Evolutionary conservation across 1,140 invertebrate genomes (phyloP).

Genomic region (Psix sp.): DNA sequence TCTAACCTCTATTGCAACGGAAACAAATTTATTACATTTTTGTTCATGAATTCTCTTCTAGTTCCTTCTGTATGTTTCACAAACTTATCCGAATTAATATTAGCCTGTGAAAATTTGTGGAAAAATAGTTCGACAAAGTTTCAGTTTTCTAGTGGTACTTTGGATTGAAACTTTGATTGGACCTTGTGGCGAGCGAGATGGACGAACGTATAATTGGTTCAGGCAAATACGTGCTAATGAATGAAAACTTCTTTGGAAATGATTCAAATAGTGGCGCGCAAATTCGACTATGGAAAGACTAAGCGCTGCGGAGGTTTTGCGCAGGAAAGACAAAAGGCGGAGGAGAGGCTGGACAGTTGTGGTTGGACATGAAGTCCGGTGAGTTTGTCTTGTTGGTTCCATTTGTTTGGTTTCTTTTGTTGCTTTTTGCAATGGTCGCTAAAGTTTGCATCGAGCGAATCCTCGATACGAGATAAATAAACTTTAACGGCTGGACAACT

Average conservation of each 20-base stretch:
- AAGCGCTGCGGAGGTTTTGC: slow-evolving; percentile 71
- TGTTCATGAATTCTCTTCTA: too few relatives aligned
- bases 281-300: slow-evolving; percentile 70
- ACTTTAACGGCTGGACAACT: too few relatives aligned
- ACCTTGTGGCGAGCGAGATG: slow-evolving; percentile 3
- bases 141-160: background rate
- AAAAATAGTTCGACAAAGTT: background rate
- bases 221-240: slow-evolving; percentile 29
- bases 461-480: too few relatives aligned
- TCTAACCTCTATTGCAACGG: background rate
- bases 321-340: slow-evolving; percentile 76
- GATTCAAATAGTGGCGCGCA: slow-evolving; percentile 30
- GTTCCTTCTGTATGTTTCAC: too few relatives aligned
- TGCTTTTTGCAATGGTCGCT: too few relatives aligned
- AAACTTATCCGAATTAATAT: too few relatives aligned
- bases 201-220: slow-evolving; percentile 18
- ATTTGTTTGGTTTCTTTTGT: too few relatives aligned
- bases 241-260: slow-evolving; percentile 42
- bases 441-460: too few relatives aligned
- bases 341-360: slow-evolving; percentile 82
- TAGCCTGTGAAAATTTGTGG: too few relatives aligned
- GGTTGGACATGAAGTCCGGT: slow-evolving; percentile 80
- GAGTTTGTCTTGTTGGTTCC: too few relatives aligned
- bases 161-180: slow-evolving; percentile 1
- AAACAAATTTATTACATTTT: too few relatives aligned